Evolutionary conservation across 2,113 vertebrate species (phyloP).

Genomic region (Solea solea): DNA sequence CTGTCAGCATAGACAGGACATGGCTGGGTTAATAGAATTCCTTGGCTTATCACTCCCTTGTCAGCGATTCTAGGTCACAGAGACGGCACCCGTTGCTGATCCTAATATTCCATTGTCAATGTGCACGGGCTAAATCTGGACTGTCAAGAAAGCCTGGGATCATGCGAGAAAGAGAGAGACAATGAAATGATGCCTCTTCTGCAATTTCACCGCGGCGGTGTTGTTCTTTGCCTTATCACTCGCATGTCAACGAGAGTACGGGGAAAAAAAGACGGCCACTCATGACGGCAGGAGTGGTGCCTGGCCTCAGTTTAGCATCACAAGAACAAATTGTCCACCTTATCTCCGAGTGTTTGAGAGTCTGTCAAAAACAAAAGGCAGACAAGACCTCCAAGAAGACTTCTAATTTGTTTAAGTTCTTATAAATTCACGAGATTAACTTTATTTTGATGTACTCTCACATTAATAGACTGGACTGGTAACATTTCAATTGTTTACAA

Average conservation of each 20-base stretch:
- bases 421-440: background rate
- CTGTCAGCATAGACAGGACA: slow-evolving; percentile 44
- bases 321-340: background rate
- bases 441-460: background rate
- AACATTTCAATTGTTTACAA: background rate
- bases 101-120: slow-evolving; percentile 47
- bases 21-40: slow-evolving; percentile 48
- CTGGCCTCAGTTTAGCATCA: background rate
- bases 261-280: slow-evolving; percentile 12
- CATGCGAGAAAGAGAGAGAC: background rate
- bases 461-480: background rate
- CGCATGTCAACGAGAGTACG: slow-evolving; percentile 13
- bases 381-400: background rate
- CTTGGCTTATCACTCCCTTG: slow-evolving; percentile 45
- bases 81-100: slow-evolving; percentile 32
- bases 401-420: background rate
- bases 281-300: slow-evolving; percentile 1
- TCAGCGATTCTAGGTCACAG: slow-evolving; percentile 54
- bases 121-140: slow-evolving; percentile 30
- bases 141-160: slow-evolving; percentile 31
- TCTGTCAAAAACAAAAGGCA: background rate
- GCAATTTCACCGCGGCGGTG: background rate
- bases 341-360: background rate
- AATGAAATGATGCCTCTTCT: slow-evolving; percentile 13
- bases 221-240: slow-evolving; percentile 8